These are phyloP conservation scores for Prionace glauca DNA, from an alignment of 2,797 vertebrate genomes.

Conservation along the genomic window DNA sequence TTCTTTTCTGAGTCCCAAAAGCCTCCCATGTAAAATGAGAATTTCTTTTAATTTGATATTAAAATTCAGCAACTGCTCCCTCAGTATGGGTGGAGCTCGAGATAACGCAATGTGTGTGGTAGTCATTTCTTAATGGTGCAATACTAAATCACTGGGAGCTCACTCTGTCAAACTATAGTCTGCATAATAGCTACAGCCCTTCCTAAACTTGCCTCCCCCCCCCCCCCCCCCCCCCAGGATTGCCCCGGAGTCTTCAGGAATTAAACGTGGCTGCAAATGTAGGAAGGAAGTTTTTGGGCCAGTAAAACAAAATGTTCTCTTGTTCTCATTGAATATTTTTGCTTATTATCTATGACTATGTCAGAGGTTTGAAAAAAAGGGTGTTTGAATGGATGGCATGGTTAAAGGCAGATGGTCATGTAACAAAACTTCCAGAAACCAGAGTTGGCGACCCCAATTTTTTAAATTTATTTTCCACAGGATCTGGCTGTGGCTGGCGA, in stretches of 20 bases:
- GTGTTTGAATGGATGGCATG: too few relatives aligned
- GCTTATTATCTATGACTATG: neutral
- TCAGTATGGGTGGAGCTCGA: neutral
- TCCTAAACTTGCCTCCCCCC: neutral
- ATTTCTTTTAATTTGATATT: slow-evolving; percentile 7
- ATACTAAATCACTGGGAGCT: neutral
- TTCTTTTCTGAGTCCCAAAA: neutral
- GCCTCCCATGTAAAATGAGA: neutral
- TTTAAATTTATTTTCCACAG: neutral
- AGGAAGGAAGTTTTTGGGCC: neutral
- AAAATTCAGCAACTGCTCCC: neutral
- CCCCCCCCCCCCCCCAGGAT: neutral
- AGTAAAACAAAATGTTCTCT: neutral
- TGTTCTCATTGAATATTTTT: neutral
- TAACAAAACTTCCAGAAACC: neutral
- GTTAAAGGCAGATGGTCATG: neutral
- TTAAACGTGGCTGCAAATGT: neutral
- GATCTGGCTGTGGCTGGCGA: neutral
- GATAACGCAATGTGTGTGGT: too few relatives aligned
- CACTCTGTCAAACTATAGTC: neutral
- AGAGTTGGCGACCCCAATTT: neutral
- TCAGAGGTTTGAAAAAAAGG: neutral
- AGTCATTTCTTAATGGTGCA: neutral
- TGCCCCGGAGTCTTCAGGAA: neutral
- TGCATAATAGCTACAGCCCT: neutral